These are phyloP conservation scores for Eclectus roratus DNA, from an alignment of 2,113 vertebrate genomes.

Conservation along the genomic window DNA sequence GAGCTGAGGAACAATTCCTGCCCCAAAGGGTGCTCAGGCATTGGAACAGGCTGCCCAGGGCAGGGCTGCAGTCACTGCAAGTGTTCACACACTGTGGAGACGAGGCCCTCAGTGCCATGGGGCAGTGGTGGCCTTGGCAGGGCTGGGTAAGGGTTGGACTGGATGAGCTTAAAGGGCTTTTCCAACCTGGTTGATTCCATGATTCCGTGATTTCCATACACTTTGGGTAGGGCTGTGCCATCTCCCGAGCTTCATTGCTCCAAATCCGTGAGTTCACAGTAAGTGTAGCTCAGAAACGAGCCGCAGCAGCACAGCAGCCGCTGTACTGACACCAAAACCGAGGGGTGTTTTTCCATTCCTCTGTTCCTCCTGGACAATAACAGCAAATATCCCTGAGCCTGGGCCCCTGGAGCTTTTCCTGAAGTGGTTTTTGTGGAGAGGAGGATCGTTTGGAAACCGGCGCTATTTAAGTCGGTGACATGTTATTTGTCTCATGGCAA, in stretches of 20 bases:
- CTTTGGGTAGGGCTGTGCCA: not conserved
- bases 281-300: accelerated
- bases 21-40: not conserved
- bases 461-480: not conserved
- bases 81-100: too few species aligned
- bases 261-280: not conserved
- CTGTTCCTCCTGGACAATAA: accelerated
- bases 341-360: not conserved
- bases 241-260: accelerated
- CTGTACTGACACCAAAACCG: accelerated
- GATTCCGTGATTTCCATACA: accelerated
- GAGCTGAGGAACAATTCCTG: too few species aligned
- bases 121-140: not conserved
- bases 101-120: not conserved
- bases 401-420: not conserved
- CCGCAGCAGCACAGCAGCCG: accelerated
- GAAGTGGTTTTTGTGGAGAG: not conserved
- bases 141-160: not conserved
- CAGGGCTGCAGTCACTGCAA: not conserved
- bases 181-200: not conserved
- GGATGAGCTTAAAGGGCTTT: not conserved
- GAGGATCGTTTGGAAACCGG: not conserved
- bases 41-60: not conserved
- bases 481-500: accelerated
- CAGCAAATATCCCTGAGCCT: accelerated